Base-by-base conservation (phyloP, 2,888 invertebrate species). In the Aphidius colemani region DNA sequence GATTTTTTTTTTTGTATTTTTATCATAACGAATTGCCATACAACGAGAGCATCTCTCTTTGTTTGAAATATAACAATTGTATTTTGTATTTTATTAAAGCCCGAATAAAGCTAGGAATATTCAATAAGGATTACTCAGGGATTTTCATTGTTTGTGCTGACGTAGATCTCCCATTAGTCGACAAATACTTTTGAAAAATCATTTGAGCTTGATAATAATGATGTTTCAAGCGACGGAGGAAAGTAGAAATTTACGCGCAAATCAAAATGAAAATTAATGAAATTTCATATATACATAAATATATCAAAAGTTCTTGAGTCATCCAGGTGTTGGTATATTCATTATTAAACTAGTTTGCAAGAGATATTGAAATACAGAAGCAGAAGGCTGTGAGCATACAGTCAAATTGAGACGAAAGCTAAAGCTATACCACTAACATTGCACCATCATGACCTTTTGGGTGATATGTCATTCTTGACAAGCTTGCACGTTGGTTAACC, bases 401-500 rank as follows among this genome's bases (percentile, higher is more conserved):
- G 56, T 45, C 65, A 39, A 61, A 61, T 3, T 5, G 30, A 30
- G 30, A 30, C 30, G 4, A 30, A 30, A 30, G 30, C 5, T 5
- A 30, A 30, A 30, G 4, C 30, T 30, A 30, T 30, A 30, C 30
- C 30, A 30, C 30, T 30, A 30, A 30, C 30, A 30, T 30, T 30
- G 30, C 30, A 67, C 65, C 69, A 64, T 66, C 63, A 59, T 50
- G 63, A 74, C 73, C 74, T 75, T 72, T 70, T 66, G 67, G 70
- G 74, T 72, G 74, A 79, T 79, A 78, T 76, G 79, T 79, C 79
- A 80, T 79, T 74, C 73, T 70, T 77, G 77, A 79, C 78, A 76
- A 75, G 72, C 72, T 69, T 67, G 72, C 74, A 72, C 68, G 69
- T 68, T 71, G 71, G 64, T 67, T 68, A 72, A 75, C 71, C 73